Evolutionary conservation across 2,888 invertebrate species (phyloP).

Genomic region (Hirtodrosophila trivittata): DNA sequence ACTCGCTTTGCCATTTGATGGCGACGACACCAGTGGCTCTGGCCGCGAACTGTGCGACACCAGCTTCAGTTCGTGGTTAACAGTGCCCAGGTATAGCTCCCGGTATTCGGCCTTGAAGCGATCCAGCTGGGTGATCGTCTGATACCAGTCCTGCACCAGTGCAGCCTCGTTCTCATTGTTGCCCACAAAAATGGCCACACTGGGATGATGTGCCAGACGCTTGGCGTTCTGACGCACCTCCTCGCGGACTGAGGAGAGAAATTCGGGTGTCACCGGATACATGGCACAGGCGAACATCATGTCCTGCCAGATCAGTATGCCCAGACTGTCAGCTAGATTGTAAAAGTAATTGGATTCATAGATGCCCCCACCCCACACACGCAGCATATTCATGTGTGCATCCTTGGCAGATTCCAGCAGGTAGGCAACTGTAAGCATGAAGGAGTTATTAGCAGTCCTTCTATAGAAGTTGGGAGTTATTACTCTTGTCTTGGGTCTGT

Average conservation of each 20-base stretch:
- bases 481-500: constrained; percentile 84
- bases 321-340: constrained; percentile 92
- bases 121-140: constrained; percentile 84
- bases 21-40: constrained; percentile 91
- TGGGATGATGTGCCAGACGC: constrained; percentile 93
- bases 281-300: constrained; percentile 98
- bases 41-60: constrained; percentile 77
- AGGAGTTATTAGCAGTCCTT: background rate
- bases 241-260: constrained; percentile 88
- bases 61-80: constrained; percentile 86
- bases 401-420: constrained; percentile 89
- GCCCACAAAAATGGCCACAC: constrained; percentile 95
- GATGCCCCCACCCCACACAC: constrained; percentile 99
- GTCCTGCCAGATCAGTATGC: constrained; percentile 98
- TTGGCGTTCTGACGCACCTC: constrained; percentile 93
- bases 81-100: constrained; percentile 91
- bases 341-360: constrained; percentile 97
- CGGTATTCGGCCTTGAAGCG: constrained; percentile 91
- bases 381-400: constrained; percentile 94
- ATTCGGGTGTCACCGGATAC: constrained; percentile 92
- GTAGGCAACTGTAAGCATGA: constrained; percentile 84
- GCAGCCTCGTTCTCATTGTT: constrained; percentile 99
- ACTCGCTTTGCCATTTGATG: constrained; percentile 91
- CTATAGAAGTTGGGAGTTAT: too few species aligned
- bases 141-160: constrained; percentile 91